Conservation (phyloP, 1,140 invertebrate genomes). For the Listronotus bonariensis region DNA sequence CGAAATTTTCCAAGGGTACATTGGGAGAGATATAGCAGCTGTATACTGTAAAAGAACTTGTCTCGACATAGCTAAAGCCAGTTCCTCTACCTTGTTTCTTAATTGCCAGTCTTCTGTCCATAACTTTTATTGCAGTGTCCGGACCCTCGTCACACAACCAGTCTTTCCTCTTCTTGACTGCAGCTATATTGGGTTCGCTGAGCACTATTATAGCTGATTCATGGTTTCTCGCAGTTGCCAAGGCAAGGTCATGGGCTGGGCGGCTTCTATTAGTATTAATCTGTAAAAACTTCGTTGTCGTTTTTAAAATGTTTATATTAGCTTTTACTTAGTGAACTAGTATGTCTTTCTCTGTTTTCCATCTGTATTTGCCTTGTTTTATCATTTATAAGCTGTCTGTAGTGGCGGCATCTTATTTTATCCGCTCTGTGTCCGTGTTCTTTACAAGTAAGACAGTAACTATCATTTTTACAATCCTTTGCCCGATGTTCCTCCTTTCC, state of each 20-base stretch:
- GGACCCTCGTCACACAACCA: neutral
- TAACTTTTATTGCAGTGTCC: neutral
- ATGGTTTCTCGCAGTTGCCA: neutral
- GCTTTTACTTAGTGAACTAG: too few relatives aligned
- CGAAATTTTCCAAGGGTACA: neutral
- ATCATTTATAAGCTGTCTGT: constrained; percentile 8
- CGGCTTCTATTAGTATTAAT: neutral
- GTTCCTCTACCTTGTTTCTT: neutral
- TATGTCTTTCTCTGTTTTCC: neutral
- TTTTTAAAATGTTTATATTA: too few relatives aligned
- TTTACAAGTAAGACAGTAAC: constrained; percentile 10
- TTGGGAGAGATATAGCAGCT: neutral
- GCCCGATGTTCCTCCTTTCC: constrained; percentile 10
- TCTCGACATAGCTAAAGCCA: neutral
- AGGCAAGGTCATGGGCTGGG: neutral
- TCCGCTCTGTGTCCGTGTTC: constrained; percentile 15
- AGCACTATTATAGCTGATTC: neutral
- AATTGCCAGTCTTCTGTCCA: neutral
- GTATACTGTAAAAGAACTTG: neutral
- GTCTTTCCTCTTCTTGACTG: neutral
- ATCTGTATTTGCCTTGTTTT: neutral
- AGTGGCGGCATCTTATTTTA: constrained; percentile 15
- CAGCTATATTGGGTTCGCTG: neutral
- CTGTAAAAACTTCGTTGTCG: neutral
- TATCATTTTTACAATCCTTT: constrained; percentile 9